Base-by-base conservation (phyloP, 2,113 vertebrate species). In the Phaetusa simplex region DNA sequence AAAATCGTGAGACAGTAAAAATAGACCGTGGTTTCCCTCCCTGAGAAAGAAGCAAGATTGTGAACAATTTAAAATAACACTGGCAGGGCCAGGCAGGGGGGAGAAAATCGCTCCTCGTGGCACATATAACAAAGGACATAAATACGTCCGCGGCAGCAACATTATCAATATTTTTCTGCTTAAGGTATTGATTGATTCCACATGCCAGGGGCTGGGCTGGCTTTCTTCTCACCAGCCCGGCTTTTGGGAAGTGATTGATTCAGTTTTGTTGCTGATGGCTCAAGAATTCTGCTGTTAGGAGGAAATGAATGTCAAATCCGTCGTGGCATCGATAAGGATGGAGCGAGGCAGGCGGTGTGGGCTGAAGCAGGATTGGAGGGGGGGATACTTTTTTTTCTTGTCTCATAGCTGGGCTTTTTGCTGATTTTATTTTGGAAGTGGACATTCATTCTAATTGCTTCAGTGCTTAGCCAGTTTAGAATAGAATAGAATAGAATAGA, bases 201-300 rank as follows among this genome's bases (percentile, higher is more conserved):
- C 87, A 43, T 55, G 96, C 71, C 86, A 86, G 90, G 79, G 80
- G 45, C 86, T 72, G 64, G 67, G 88, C 90, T 77, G 71, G 29
- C 91, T 95, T 94, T 82, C 93, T 94, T 84, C 97, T 89, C 70
- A 74, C 96, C 77, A 49, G 65, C 56, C 29, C 3, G 4, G 84
- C 80, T 69, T 94, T 95, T 94, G 95, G 89, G 95, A 96, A 95
- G 62, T 11, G 36, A 95, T 94, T 82, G 95, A 94, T 95, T 77
- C 81, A 7, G 27, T 64, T 78, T 76, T 69, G 86, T 34, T 95
- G 97, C 95, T 90, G 97, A 93, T 74, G 88, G 89, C 72, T 72
- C 66, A 73, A 77, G 97, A 87, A 82, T 87, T 91, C 77, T 73
- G 89, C 95, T 32, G 78, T 8, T 52, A 50, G 72, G 83, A 93